These are phyloP conservation scores for Myotis findleyi DNA, from an alignment of 2,797 vertebrate species.

Conservation along the genomic window DNA sequence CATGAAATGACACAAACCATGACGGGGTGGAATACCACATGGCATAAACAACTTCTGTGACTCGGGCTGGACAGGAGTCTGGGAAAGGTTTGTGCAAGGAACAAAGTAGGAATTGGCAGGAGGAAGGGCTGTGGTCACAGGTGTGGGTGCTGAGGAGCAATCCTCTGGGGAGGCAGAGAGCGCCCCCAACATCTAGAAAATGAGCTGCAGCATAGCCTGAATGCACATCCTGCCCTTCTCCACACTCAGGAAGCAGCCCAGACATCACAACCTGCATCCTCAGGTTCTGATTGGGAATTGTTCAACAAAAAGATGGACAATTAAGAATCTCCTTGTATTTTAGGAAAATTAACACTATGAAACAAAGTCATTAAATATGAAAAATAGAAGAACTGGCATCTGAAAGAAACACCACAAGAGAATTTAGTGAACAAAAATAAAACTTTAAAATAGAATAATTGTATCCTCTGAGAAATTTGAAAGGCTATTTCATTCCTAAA, in stretches of 20 bases:
- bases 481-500: conserved; percentile 38
- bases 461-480: conserved; percentile 1
- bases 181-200: not conserved
- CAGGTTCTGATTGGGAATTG: not conserved
- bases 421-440: conserved; percentile 2
- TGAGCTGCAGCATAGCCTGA: not conserved
- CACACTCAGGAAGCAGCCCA: not conserved
- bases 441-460: conserved; percentile 20
- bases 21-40: not conserved
- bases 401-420: not conserved
- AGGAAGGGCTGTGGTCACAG: not conserved
- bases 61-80: not conserved
- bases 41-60: not conserved
- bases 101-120: not conserved
- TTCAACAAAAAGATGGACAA: not conserved
- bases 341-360: conserved; percentile 10
- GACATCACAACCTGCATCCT: not conserved
- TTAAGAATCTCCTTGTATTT: not conserved
- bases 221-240: not conserved
- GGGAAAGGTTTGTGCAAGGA: not conserved
- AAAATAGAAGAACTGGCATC: not conserved
- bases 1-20: not conserved
- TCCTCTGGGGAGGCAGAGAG: not conserved
- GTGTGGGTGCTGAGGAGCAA: not conserved
- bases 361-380: not conserved